Conservation (phyloP, 1,140 invertebrate genomes). For the Potamilus streckersoni region DNA sequence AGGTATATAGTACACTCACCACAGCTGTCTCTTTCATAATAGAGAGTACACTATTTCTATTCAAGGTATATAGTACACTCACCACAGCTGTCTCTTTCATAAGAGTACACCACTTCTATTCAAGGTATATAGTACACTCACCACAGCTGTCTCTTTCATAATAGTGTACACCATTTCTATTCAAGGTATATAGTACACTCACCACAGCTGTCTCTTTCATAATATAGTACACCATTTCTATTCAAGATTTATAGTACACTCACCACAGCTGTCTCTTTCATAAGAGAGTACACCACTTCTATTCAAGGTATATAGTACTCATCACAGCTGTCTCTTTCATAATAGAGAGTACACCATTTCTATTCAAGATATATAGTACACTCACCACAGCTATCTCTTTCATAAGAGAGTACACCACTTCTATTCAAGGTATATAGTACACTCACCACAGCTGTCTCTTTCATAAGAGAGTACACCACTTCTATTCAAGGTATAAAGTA, state of each 20-base stretch:
- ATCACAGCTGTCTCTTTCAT: conserved; percentile 85
- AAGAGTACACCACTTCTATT: conserved; percentile 79
- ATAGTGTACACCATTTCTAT: conserved; percentile 80
- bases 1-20: conserved; percentile 71
- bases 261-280: conserved; percentile 84
- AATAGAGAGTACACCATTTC: conserved; percentile 78
- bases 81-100: conserved; percentile 85
- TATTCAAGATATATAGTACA: conserved; percentile 76
- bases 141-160: conserved; percentile 87
- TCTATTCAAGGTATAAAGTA: conserved; percentile 80
- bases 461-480: conserved; percentile 80
- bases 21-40: conserved; percentile 90
- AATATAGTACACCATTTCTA: conserved; percentile 79
- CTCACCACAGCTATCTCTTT: conserved; percentile 83
- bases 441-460: conserved; percentile 81
- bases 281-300: conserved; percentile 78
- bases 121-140: conserved; percentile 70
- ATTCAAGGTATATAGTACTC: conserved; percentile 75
- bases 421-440: conserved; percentile 76
- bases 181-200: conserved; percentile 73
- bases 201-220: conserved; percentile 85
- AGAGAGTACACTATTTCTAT: conserved; percentile 76
- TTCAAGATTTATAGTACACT: conserved; percentile 75
- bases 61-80: conserved; percentile 73
- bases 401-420: conserved; percentile 78